These are phyloP conservation scores for Stenolophus ochropezus DNA, from an alignment of 2,888 invertebrate species.

Conservation along the genomic window DNA sequence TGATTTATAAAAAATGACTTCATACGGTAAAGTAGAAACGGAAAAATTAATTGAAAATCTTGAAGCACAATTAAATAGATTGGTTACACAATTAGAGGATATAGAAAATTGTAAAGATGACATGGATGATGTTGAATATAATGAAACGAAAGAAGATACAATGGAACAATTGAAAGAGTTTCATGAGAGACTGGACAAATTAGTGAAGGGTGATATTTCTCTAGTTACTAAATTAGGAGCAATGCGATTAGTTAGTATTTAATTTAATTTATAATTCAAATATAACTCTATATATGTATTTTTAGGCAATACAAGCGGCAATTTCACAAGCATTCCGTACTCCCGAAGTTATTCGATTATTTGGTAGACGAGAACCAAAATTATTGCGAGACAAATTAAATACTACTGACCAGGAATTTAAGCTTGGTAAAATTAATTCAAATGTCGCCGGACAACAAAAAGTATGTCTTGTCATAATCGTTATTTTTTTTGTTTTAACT, in stretches of 20 bases:
- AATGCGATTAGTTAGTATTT: conserved; percentile 77
- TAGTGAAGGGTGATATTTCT: conserved; percentile 81
- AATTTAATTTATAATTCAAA: background rate
- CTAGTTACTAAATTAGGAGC: conserved; percentile 79
- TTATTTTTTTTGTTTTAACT: background rate
- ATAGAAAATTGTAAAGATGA: conserved; percentile 80
- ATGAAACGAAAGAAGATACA: conserved; percentile 81
- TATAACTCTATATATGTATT: conserved; percentile 25
- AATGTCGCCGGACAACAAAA: conserved; percentile 75
- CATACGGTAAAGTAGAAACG: conserved; percentile 78
- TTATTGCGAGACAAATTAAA: conserved; percentile 78
- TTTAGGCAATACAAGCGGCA: conserved; percentile 83
- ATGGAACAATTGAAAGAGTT: conserved; percentile 83
- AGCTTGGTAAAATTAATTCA: conserved; percentile 76
- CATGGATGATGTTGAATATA: conserved; percentile 79
- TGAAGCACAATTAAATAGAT: conserved; percentile 80
- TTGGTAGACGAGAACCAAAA: conserved; percentile 82
- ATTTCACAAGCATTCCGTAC: conserved; percentile 85
- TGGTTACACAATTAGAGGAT: conserved; percentile 82
- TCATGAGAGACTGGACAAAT: conserved; percentile 78
- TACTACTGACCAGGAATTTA: conserved; percentile 78
- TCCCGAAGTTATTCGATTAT: conserved; percentile 83
- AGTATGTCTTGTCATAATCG: too few relatives aligned
- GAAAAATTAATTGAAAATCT: conserved; percentile 79
- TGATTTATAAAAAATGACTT: conserved; percentile 70